Evolutionary conservation across 2,113 vertebrate genomes (phyloP).

Genomic region (Piprites chloris): DNA sequence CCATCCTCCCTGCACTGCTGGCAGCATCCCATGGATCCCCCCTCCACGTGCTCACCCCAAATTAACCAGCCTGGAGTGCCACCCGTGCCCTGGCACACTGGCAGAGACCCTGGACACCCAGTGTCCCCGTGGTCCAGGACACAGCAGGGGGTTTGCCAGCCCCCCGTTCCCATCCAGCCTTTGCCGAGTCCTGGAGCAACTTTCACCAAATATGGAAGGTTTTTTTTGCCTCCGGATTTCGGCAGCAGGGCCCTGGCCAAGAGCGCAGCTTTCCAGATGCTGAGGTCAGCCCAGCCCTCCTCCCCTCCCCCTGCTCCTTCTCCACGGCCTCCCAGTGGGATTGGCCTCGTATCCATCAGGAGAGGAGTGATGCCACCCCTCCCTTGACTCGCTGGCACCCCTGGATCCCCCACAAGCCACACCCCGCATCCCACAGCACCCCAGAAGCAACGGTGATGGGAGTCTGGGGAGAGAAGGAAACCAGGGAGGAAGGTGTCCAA

Average conservation of each 20-base stretch:
- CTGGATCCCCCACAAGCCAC: not conserved
- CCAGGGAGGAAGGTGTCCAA: accelerated
- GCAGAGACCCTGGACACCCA: not conserved
- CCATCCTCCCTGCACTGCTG: not conserved
- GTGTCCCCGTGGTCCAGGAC: accelerated
- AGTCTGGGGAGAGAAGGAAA: not conserved
- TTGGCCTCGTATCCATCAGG: not conserved
- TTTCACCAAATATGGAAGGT: constrained; percentile 89
- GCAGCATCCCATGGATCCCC: not conserved
- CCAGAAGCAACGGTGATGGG: not conserved
- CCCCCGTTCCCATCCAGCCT: constrained; percentile 4
- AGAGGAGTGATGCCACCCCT: not conserved
- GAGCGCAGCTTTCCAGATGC: constrained; percentile 78
- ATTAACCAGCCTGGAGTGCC: accelerated
- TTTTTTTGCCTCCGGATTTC: constrained; percentile 75
- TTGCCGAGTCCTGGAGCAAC: constrained; percentile 56
- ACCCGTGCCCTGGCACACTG: not conserved
- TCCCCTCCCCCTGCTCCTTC: not conserved
- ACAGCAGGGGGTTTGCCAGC: not conserved
- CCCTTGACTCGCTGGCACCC: not conserved
- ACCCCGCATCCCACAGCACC: not conserved
- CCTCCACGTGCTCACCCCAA: not conserved
- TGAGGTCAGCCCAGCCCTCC: constrained; percentile 71
- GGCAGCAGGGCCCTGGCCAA: constrained; percentile 77
- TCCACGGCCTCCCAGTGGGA: not conserved